Conservation (phyloP, 2,797 vertebrate genomes). For the Parotocinclus haroldoi region DNA sequence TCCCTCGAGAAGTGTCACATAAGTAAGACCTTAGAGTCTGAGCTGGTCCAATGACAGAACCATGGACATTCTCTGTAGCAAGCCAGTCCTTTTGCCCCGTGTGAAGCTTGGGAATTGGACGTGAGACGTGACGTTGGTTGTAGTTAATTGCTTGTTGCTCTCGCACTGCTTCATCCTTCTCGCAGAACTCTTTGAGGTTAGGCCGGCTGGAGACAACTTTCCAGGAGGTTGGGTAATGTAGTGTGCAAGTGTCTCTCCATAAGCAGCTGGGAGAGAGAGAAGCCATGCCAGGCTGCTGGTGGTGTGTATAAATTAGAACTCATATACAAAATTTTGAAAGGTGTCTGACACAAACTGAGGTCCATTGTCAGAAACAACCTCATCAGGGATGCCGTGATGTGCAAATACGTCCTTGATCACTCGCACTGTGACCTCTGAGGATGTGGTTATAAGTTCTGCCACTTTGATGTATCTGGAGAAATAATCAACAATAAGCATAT, state of each 20-base stretch:
- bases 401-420: background rate
- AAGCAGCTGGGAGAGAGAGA: slow-evolving; percentile 19
- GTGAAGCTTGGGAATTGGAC: slow-evolving; percentile 3
- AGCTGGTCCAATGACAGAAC: slow-evolving; percentile 1
- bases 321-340: slow-evolving; percentile 2
- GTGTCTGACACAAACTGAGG: slow-evolving; percentile 5
- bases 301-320: slow-evolving; percentile 5
- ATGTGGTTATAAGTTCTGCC: slow-evolving; percentile 9
- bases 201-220: slow-evolving; percentile 14
- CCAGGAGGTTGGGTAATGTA: slow-evolving; percentile 6
- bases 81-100: slow-evolving; percentile 28
- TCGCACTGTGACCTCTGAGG: background rate
- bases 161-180: slow-evolving; percentile 6
- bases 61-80: slow-evolving; percentile 8
- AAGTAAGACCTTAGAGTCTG: slow-evolving; percentile 24
- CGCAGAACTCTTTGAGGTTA: slow-evolving; percentile 1
- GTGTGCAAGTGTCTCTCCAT: slow-evolving; percentile 6
- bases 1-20: slow-evolving; percentile 20
- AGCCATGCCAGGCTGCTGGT: slow-evolving; percentile 28
- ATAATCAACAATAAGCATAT: slow-evolving; percentile 23
- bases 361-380: slow-evolving; percentile 20
- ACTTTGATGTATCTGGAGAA: slow-evolving; percentile 30
- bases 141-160: slow-evolving; percentile 10
- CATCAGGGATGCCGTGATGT: slow-evolving; percentile 3
- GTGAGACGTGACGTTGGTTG: background rate